phyloP scores from a whole-genome alignment of 2,888 invertebrate genomes.

The Seira sanloemensis region DNA sequence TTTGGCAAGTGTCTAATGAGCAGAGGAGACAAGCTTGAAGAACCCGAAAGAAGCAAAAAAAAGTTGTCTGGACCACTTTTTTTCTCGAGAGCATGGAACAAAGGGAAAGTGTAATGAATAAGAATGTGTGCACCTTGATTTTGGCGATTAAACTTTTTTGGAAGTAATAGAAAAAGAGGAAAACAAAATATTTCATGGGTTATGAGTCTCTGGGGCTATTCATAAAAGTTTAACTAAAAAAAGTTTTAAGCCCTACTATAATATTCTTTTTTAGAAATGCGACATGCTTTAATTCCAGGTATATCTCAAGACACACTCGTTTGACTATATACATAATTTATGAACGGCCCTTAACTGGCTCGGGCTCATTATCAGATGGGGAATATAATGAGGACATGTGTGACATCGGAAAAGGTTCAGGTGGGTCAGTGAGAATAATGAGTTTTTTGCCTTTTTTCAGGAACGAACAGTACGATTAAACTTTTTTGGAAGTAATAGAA shows the following conservation, averaged over 20 bases:
- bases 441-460: slow-evolving; percentile 26
- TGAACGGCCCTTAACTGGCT: too few relatives aligned
- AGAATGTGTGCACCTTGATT: not conserved
- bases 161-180: slow-evolving; percentile 3
- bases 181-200: not conserved
- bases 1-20: slow-evolving; percentile 6
- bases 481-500: not conserved
- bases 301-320: too few relatives aligned
- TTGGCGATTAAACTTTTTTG: not conserved
- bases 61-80: slow-evolving; percentile 13
- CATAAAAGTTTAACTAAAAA: too few relatives aligned
- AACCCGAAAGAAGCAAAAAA: not conserved
- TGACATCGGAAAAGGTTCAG: too few relatives aligned
- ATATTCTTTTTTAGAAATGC: too few relatives aligned
- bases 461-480: slow-evolving; percentile 46
- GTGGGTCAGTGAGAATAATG: not conserved
- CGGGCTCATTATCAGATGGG: too few relatives aligned
- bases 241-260: too few relatives aligned
- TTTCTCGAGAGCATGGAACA: not conserved
- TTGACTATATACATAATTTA: too few relatives aligned
- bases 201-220: too few relatives aligned
- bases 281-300: too few relatives aligned
- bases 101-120: not conserved
- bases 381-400: too few relatives aligned
- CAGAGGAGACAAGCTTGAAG: not conserved